A percentile compares a stretch with the other conserved stretches of the same genome.
phyloP scores from a whole-genome alignment of 2,888 invertebrate species.

The Nomada ferruginata region DNA sequence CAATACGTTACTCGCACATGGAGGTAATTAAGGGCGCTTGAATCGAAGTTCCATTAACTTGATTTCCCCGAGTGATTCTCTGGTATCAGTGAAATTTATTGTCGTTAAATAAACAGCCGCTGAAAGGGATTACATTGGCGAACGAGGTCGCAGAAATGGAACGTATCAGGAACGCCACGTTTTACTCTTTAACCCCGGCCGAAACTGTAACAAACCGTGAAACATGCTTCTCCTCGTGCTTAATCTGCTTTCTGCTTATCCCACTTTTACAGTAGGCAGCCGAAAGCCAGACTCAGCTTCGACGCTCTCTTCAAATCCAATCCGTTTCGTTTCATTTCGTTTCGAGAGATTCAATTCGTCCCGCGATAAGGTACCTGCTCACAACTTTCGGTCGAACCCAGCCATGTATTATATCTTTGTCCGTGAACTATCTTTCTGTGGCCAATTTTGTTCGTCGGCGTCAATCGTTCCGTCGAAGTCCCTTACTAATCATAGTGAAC shows the following conservation, averaged over 20 bases:
- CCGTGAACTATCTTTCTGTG: background rate
- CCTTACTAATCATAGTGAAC: slow-evolving; percentile 3
- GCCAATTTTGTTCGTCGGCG: background rate
- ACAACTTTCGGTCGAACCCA: slow-evolving; percentile 18
- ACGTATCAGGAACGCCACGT: slow-evolving; percentile 13
- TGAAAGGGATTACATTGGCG: background rate
- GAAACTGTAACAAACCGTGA: slow-evolving; percentile 38
- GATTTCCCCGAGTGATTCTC: slow-evolving; percentile 8
- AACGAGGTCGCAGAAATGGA: background rate
- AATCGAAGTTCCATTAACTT: slow-evolving; percentile 4
- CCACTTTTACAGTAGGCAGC: slow-evolving; percentile 25
- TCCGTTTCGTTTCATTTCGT: slow-evolving; percentile 42
- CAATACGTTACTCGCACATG: background rate
- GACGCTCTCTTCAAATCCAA: slow-evolving; percentile 25
- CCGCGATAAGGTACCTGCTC: slow-evolving; percentile 23
- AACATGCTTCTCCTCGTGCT: slow-evolving; percentile 38
- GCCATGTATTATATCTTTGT: background rate
- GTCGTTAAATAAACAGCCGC: slow-evolving; percentile 1
- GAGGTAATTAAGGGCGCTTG: background rate
- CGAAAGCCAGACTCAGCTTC: slow-evolving; percentile 25
- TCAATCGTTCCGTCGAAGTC: background rate
- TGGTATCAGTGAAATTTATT: slow-evolving; percentile 8
- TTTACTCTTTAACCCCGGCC: background rate
- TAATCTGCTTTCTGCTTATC: slow-evolving; percentile 52
- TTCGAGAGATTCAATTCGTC: slow-evolving; percentile 36